Base-by-base conservation (phyloP, 30 jellyfish, hydroid and myxozoan species). In the Turritopsis dohrnii region DNA sequence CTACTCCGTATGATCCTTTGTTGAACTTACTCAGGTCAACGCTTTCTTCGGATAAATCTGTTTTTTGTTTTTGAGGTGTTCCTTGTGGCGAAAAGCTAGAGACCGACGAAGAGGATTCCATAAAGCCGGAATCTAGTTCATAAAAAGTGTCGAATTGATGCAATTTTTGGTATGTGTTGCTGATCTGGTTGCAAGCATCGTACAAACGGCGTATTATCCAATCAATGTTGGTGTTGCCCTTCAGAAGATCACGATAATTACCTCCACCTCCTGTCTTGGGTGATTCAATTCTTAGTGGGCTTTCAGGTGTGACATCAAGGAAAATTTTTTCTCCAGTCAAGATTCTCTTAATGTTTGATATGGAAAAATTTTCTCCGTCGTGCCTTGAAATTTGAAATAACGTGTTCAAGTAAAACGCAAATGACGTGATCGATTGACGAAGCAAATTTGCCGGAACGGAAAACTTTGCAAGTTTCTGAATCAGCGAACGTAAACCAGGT, bases 161-260 rank as follows among this genome's bases (percentile, higher is more conserved):
- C 65, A 94, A 84, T 75, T 89, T 88, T 52, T 74, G 88, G 86
- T 94, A 94, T 53, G 89, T 88, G 71, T 84, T 83, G 90, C 99
- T 94, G 22, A 94, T 88, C 27, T 94, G 96, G 41, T 94, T 94
- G 72, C 99, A 94, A 27, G 99, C 96, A 79, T 94, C 99, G 86
- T 85, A 81, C 24, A 94, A 86, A 71, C 99, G 96, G 29, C 94
- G 95, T 1, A 94, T 91, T 22, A 94, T 89, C 99, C 99, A 94
- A 80, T 94, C 99, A 29, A 94, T 83, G 71, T 85, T 94, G n/a
- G 91, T 87, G 79, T 90, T 96, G 9, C 96, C 96, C 71, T 94
- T 94, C 72, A 94, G 72, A 16, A 94, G 72, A 75, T 94, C 96
- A n/a, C 89, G 95, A 79, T 93, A 89, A 21, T 85, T 88, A 28